Percentiles rank a stretch among this genome's conserved stretches.
Conservation (phyloP, 1,140 invertebrate species). For the Drosophila leontia region DNA sequence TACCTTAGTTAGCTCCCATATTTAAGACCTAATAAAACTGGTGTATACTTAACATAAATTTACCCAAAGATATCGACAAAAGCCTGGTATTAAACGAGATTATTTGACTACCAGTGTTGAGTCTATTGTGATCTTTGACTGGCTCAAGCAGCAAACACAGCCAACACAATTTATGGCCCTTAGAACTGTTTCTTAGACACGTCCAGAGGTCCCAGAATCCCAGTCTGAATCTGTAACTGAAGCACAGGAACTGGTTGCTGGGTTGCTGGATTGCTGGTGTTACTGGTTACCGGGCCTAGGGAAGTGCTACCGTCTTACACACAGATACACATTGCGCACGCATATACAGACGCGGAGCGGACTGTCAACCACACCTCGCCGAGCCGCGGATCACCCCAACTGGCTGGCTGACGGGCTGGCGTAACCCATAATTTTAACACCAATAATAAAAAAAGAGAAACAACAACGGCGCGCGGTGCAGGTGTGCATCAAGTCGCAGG, state of each 20-base stretch:
- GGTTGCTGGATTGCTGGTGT: slow-evolving; percentile 28
- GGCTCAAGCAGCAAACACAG: slow-evolving; percentile 42
- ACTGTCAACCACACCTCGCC: slow-evolving; percentile 29
- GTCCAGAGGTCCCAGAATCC: slow-evolving; percentile 35
- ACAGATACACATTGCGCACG: slow-evolving; percentile 46
- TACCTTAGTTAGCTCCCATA: not conserved
- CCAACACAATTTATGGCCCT: slow-evolving; percentile 74
- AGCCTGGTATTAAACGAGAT: slow-evolving; percentile 72
- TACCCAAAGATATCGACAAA: slow-evolving; percentile 31
- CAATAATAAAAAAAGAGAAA: slow-evolving; percentile 74
- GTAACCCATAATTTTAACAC: slow-evolving; percentile 84
- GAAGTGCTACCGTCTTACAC: slow-evolving; percentile 82
- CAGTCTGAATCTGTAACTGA: slow-evolving; percentile 10
- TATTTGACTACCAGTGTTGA: slow-evolving; percentile 80
- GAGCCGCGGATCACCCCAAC: slow-evolving; percentile 51
- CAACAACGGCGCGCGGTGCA: slow-evolving; percentile 50
- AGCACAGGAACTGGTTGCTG: slow-evolving; percentile 67
- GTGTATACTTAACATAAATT: slow-evolving; percentile 36
- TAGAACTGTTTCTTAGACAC: slow-evolving; percentile 72
- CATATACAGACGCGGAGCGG: slow-evolving; percentile 3
- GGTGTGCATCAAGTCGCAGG: slow-evolving; percentile 77
- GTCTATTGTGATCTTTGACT: slow-evolving; percentile 60
- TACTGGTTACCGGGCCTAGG: slow-evolving; percentile 51
- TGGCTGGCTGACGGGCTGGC: slow-evolving; percentile 44
- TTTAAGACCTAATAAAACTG: slow-evolving; percentile 7